Base-by-base conservation (phyloP, 2,113 vertebrate species). In the Vireo altiloquus region DNA sequence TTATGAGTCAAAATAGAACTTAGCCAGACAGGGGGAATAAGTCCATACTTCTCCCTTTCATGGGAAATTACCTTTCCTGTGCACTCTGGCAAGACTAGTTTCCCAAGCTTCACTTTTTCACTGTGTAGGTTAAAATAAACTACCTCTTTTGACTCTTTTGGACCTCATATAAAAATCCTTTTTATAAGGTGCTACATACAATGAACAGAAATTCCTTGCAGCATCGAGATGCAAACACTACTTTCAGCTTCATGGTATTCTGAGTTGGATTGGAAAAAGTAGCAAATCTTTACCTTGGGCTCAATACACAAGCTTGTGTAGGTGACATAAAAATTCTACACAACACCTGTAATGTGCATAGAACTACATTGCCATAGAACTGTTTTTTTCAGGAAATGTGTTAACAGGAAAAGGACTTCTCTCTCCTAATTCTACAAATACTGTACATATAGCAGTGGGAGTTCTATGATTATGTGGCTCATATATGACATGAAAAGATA, bases 261-360 rank as follows among this genome's bases (percentile, higher is more conserved):
- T 53, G 35, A 78, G 42, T 27, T 37, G 13, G 30, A 50, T n/a
- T n/a, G n/a, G n/a, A 74, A 86, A 87, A 82, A 64, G 30, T 8
- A 60, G 9, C 12, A 9, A 88, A 72, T 25, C 10, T 72, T 77
- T 44, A 82, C 14, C 20, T 42, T 4, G 18, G 14, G 15, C 10
- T 72, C 64, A 39, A 72, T 23, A 35, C 13, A 60, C 0, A 0
- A 50, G 37, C 44, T 74, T 78, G 10, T 81, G 39, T 33, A 59
- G 27, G 28, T 42, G n/a, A 54, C 3, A 2, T 20, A 77, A 63
- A 75, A 69, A 92, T 65, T 63, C 31, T 42, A 57, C 39, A 23
- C 1, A 1, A 52, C 40, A 49, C 17, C 46, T 49, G 22, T 37
- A 68, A 47, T 0, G 0, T 7, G 20, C 6, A 9, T 35, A 76